These are phyloP conservation scores for Saturnia japonica DNA, from an alignment of 2,888 invertebrate genomes.

Conservation along the genomic window DNA sequence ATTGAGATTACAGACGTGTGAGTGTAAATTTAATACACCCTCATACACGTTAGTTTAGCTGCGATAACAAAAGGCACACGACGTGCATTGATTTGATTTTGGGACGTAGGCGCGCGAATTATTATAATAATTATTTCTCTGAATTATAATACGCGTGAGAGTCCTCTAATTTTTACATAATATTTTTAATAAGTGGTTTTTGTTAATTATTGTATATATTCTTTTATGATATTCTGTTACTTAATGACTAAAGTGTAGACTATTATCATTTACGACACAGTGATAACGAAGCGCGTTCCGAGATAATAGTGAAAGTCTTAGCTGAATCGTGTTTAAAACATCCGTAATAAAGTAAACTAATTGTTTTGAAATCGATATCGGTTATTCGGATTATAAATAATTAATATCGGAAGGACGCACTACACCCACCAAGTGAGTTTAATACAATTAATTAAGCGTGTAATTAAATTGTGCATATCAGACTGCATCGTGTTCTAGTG, in stretches of 20 bases:
- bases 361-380: constrained; percentile 47
- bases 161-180: constrained; percentile 20
- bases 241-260: constrained; percentile 14
- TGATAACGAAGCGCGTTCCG: constrained; percentile 41
- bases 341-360: constrained; percentile 24
- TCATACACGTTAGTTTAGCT: constrained; percentile 56
- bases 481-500: constrained; percentile 18
- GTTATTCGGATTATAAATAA: constrained; percentile 44
- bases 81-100: constrained; percentile 50
- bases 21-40: constrained; percentile 53
- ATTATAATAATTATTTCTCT: constrained; percentile 16
- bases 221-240: background rate
- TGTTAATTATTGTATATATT: background rate
- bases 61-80: constrained; percentile 65
- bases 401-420: constrained; percentile 48
- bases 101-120: constrained; percentile 26
- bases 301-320: constrained; percentile 42
- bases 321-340: constrained; percentile 24
- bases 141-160: constrained; percentile 29
- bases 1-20: constrained; percentile 57
- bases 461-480: constrained; percentile 36
- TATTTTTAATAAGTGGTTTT: background rate
- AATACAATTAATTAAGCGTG: constrained; percentile 42
- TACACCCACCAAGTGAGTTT: constrained; percentile 43
- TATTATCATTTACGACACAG: constrained; percentile 35